Base-by-base conservation (phyloP, 2,797 vertebrate genomes). In the Tragopan temminckii region DNA sequence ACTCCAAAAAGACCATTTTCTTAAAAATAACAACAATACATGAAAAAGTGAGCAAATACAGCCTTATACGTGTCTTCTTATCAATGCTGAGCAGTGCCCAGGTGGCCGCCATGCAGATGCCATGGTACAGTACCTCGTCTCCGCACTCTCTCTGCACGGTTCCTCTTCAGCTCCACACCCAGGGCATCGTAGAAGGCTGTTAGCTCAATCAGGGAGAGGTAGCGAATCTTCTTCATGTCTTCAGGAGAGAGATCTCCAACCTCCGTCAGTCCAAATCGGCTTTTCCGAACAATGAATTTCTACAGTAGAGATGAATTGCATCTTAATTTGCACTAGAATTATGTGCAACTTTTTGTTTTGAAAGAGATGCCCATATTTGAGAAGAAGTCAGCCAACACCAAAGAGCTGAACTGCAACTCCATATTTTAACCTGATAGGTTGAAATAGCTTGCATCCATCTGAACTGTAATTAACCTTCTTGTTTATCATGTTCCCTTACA, bases 1-100 rank as follows among this genome's bases (percentile, higher is more conserved):
- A 99, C 99, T 15, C 99, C 98, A 15, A 99, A 99, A 80, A 99
- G 98, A 16, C 98, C 99, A 3, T 92, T 97, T 95, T 99, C 99
- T 99, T 97, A 80, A 87, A 93, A 78, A 92, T 4, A 89, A n/a
- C 5, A 96, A 38, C 38, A 79, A 38, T 4, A 77, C 43, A 67
- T 0, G 6, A 93, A 57, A 94, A 52, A 76, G 69, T 2, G 2
- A 89, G 42, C 25, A 85, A 79, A 20, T 24, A 16, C 12, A 45
- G 25, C 10, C 12, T 20, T 0, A 0, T 11, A 46, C 1, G 0
- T 0, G 0, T 8, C n/a, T 20, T 52, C 46, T 66, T n/a, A 8
- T 4, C 55, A 33, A 35, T 4, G 24, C 74, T 46, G n/a, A 50
- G 2, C 2, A 6, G 25, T 13, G 2, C 1, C 6, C 36, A n/a